A percentile compares a stretch with the other conserved stretches of the same genome.
Evolutionary conservation across 2,888 invertebrate genomes (phyloP).

Genomic region (Hirtodrosophila trivittata): DNA sequence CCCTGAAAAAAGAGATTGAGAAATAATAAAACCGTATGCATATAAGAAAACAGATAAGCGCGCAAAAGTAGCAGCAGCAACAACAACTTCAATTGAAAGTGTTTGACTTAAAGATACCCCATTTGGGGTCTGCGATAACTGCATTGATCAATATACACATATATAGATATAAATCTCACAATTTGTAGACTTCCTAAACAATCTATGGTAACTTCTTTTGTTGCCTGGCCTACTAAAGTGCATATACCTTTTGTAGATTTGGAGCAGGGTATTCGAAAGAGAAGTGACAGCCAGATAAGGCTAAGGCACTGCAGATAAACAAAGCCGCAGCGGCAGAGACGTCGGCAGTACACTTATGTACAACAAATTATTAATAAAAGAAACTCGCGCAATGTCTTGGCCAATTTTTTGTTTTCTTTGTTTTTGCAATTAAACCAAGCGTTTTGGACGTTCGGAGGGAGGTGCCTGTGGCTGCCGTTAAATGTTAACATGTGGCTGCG

Average conservation of each 20-base stretch:
- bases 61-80: conserved; percentile 56
- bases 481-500: conserved; percentile 70
- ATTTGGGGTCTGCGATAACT: no score
- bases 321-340: conserved; percentile 43
- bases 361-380: conserved; percentile 57
- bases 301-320: conserved; percentile 68
- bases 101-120: conserved; percentile 24
- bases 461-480: conserved; percentile 30
- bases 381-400: conserved; percentile 44
- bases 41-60: conserved; percentile 69
- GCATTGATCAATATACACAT: no score
- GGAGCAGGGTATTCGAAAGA: conserved; percentile 40
- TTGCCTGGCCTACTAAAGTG: background rate
- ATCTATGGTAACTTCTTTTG: no score
- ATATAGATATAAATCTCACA: no score
- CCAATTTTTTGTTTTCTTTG: conserved; percentile 25
- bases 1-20: conserved; percentile 44
- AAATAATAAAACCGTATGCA: conserved; percentile 50
- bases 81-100: conserved; percentile 20
- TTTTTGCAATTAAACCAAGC: conserved; percentile 39
- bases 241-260: conserved; percentile 18
- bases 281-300: conserved; percentile 64
- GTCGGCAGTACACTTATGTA: conserved; percentile 13
- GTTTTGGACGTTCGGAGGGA: background rate
- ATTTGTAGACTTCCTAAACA: no score